A percentile compares a stretch with the other conserved stretches of the same genome.
phyloP scores from a whole-genome alignment of 2,888 invertebrate genomes.

The Plagodis dolabraria region DNA sequence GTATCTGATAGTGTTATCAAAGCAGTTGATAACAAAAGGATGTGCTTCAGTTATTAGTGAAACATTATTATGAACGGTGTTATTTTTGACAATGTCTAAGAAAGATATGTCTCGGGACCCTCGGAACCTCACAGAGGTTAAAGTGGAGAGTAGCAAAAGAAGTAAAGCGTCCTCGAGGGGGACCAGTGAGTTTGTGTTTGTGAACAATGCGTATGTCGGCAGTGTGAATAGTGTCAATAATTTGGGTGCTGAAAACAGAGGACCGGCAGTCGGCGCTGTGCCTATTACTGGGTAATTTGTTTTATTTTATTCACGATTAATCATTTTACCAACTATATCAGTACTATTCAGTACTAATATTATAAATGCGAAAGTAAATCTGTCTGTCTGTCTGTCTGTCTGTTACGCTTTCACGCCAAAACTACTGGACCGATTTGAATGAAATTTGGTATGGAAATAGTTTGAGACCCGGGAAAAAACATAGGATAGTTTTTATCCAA shows the following conservation, averaged over 20 bases:
- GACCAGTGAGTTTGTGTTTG: slow-evolving; percentile 62
- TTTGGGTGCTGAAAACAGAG: slow-evolving; percentile 21
- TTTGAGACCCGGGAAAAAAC: too few relatives aligned
- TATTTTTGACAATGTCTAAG: slow-evolving; percentile 3
- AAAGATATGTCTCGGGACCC: slow-evolving; percentile 20
- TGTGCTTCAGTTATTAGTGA: slow-evolving; percentile 25
- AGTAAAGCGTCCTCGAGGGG: slow-evolving; percentile 33
- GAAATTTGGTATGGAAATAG: too few relatives aligned
- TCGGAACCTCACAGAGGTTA: slow-evolving; percentile 22
- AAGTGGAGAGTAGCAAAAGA: slow-evolving; percentile 28
- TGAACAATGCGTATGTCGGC: slow-evolving; percentile 67
- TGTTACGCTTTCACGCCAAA: too few relatives aligned
- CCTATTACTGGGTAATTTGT: slow-evolving; percentile 24
- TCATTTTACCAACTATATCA: background rate
- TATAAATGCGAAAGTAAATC: too few relatives aligned
- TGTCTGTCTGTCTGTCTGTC: too few relatives aligned
- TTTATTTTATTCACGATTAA: background rate
- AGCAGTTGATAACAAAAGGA: slow-evolving; percentile 37
- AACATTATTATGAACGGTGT: slow-evolving; percentile 27
- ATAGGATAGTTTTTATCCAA: too few relatives aligned
- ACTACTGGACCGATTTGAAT: too few relatives aligned
- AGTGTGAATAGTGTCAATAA: slow-evolving; percentile 58
- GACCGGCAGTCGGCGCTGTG: slow-evolving; percentile 1
- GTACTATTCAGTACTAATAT: too few relatives aligned
- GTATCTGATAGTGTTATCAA: slow-evolving; percentile 35